A percentile compares a stretch with the other conserved stretches of the same genome.
Conservation (phyloP, 2,797 vertebrate species). For the Alosa sapidissima region DNA sequence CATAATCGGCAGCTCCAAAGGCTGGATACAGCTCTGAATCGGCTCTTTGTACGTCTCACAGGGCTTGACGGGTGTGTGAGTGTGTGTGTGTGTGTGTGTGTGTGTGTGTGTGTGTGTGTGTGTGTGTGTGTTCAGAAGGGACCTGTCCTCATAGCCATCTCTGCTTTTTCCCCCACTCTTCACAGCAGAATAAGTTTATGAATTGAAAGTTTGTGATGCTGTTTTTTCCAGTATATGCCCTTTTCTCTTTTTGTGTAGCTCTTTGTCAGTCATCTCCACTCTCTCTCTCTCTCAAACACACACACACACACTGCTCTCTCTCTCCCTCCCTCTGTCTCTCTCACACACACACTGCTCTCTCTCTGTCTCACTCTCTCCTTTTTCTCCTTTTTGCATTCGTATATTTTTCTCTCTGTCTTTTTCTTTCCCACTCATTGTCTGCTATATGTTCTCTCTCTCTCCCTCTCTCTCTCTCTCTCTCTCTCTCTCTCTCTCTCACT, state of each 20-base stretch:
- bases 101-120: constrained; percentile 4
- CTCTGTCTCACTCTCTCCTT: not conserved
- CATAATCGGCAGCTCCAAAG: constrained; percentile 40
- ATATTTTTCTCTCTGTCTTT: not conserved
- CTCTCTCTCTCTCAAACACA: constrained; percentile 27
- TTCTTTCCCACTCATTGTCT: not conserved
- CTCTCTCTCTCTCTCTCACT: constrained; percentile 29
- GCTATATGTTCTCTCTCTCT: not conserved
- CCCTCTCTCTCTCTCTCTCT: constrained; percentile 8
- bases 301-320: constrained; percentile 51
- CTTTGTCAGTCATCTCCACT: not conserved
- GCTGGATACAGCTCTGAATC: constrained; percentile 68
- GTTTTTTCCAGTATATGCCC: constrained; percentile 49
- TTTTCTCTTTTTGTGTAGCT: constrained; percentile 33
- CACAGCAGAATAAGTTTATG: constrained; percentile 67
- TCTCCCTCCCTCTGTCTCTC: not conserved
- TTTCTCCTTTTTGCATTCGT: not conserved
- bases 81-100: not conserved
- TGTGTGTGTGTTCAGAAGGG: constrained; percentile 43
- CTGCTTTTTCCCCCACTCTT: constrained; percentile 58
- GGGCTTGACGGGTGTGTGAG: constrained; percentile 64
- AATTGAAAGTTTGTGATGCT: constrained; percentile 70
- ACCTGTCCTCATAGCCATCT: constrained; percentile 77
- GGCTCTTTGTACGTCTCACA: constrained; percentile 72
- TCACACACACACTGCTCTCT: not conserved